Base-by-base conservation (phyloP, 2,797 vertebrate species). In the Chelidonichthys spinosus region DNA sequence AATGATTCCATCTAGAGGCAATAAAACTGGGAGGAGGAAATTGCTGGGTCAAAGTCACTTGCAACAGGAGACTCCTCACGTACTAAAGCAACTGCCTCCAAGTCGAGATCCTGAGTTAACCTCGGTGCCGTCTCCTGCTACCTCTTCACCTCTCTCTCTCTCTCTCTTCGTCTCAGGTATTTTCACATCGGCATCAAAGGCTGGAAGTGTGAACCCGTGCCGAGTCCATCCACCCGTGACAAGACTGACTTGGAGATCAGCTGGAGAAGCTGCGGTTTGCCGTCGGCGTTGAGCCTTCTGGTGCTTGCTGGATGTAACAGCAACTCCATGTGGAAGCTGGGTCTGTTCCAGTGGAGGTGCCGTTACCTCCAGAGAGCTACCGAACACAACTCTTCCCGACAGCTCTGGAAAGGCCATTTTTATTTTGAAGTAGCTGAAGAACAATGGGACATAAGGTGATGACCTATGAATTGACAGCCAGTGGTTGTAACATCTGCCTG, bases 401-500 rank as follows among this genome's bases (percentile, higher is more conserved):
- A 42, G 4, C 2, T 11, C 7, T 25, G 7, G 10, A 32, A n/a
- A 52, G 11, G 15, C 1, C 2, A 0, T 35, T 69, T 61, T 63
- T 33, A 11, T 2, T 15, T 18, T 35, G 11, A 59, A 35, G 33
- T 15, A 40, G 35, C 32, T 0, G 75, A 68, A 69, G 70, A 67
- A 42, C 47, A 60, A 78, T 73, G 93, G 95, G 93, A 72, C 87
- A 90, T 94, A 92, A 93, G 94, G 93, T 93, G 93, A 96, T 97
- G 96, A 97, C 95, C 96, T 97, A 97, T 97, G 95, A 96, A 96
- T 95, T 96, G 96, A 97, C 96, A 96, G 96, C 96, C 95, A 96
- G 95, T 95, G 76, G 84, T 82, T 79, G 32, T 50, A 77, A 75
- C 47, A 40, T 83, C 95, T 96, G 95, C 95, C 96, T 97, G 96